Base-by-base conservation (phyloP, 2,888 invertebrate species). In the Isotomurus palustris region DNA sequence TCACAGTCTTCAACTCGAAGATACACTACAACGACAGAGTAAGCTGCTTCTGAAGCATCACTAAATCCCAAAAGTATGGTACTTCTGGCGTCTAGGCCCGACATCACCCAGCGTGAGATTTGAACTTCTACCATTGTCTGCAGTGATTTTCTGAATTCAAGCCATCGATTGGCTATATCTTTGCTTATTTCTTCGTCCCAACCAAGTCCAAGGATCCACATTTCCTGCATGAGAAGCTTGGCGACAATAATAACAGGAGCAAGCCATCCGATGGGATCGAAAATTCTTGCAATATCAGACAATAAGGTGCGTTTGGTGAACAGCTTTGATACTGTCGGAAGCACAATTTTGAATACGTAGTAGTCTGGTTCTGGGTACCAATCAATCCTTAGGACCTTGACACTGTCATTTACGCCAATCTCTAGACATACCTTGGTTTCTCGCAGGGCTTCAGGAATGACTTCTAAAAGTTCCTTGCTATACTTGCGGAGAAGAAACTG, bases 251-350 rank as follows among this genome's bases (percentile, higher is more conserved):
- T 54, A 17, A 68, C 58, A 1, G 71, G 71, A 2, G 50, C 44
- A 10, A 72, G 32, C 14, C 65, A 59, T 1, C 70, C 71, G 0
- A 71, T 45, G 1, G 71, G 72, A 50, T 73, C 72, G 47, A 70
- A 72, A 4, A 71, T 52, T 41, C 61, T 64, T 10, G 72, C 58
- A 1, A 71, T 65, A 6, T 63, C 63, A 2, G 69, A 68, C 12
- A 71, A 47, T 6, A 72, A 56, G 19, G 45, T 55, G 10, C 71
- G 56, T 58, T 72, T 70, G 1, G 69, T 69, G 32, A 32, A 14
- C 8, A 44, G 17, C 22, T 32, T 32, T 6, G 10, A 3, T 6
- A 14, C 27, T 28, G n/a, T 3, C 27, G 41, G 32, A 1, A 56
- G 8, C 3, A 21, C n/a, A 12, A 43, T 22, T 19, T 22, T 10